Evolutionary conservation across 2,113 vertebrate genomes (phyloP), one percentile per base, ranked within the genome.

Genomic region (Rattus rattus): DNA sequence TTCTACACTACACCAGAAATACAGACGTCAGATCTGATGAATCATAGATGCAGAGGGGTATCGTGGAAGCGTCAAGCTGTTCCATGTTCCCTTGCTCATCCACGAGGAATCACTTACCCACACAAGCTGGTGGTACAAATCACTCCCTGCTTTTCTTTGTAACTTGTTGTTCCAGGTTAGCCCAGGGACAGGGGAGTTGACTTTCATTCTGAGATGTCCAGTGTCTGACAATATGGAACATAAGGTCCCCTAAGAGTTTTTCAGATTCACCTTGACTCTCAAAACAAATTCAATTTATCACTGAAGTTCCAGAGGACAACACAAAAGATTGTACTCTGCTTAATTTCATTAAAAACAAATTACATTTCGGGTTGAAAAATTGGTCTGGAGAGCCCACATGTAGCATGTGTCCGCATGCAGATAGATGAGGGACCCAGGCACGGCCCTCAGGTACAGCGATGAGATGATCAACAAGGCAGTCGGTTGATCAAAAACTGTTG

Each of bases 151-250:
- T 95, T 92, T 92, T 90, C 14, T 6, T 94, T 90, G 67, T 49
- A 54, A 28, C 39, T 59, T 65, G 3, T 75, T 80, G 69, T 26
- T 81, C 65, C 80, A 65, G 83, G 75, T 47, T 75, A 47, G 9
- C 56, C 61, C 49, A 54, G 10, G 28, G 36, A 86, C 69, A 80
- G 39, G 39, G 39, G 73, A 7, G 9, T 65, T 90, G 43, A 84
- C n/a, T 72, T 83, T 76, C 28, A 36, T 30, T 56, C 79, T n/a
- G 69, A 69, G 85, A 59, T 76, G n/a, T 86, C 47, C 63, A 73
- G 63, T 30, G 63, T 49, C 67, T 75, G 59, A 94, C 72, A 72
- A 87, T 89, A 67, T 83, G 61, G 67, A 69, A 54, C 52, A 96
- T 88, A 93, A 67, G 81, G 49, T 28, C 8, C 3, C 7, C 14